Evolutionary conservation across 2,888 invertebrate species (phyloP).

Genomic region (Xanthia icteritia): DNA sequence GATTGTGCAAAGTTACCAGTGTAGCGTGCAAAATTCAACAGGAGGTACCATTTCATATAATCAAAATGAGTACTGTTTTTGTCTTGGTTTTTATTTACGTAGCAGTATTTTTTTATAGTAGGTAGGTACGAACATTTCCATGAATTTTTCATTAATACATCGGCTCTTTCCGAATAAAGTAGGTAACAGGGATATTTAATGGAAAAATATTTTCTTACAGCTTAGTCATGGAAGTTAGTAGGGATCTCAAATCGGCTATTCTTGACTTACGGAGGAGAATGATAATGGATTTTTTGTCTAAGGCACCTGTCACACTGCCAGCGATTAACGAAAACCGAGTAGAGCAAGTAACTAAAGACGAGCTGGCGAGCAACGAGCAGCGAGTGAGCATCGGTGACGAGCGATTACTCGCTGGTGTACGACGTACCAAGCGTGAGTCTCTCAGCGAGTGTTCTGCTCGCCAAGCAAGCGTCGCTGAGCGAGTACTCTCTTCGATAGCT

Average conservation of each 20-base stretch:
- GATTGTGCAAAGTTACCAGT: neutral
- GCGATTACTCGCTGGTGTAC: neutral
- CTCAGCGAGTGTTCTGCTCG: neutral
- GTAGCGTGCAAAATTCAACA: neutral
- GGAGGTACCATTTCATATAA: neutral
- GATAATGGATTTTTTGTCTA: slow-evolving; percentile 13
- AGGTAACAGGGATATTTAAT: slow-evolving; percentile 1
- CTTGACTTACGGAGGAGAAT: neutral
- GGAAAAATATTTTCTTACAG: slow-evolving; percentile 16
- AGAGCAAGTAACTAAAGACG: neutral
- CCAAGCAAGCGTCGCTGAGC: neutral
- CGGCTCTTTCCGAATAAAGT: neutral
- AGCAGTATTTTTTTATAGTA: neutral
- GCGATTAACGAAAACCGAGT: neutral
- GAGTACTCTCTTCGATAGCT: neutral
- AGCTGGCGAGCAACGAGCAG: neutral
- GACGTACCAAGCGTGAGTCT: neutral
- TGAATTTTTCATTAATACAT: slow-evolving; percentile 6
- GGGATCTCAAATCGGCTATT: slow-evolving; percentile 18
- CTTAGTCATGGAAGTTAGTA: slow-evolving; percentile 5
- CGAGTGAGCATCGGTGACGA: too few species aligned
- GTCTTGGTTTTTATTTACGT: neutral
- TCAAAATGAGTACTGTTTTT: too few species aligned
- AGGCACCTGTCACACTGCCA: neutral
- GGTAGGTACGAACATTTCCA: neutral